Base-by-base conservation (phyloP, 2,797 vertebrate species). In the Chanos chanos region DNA sequence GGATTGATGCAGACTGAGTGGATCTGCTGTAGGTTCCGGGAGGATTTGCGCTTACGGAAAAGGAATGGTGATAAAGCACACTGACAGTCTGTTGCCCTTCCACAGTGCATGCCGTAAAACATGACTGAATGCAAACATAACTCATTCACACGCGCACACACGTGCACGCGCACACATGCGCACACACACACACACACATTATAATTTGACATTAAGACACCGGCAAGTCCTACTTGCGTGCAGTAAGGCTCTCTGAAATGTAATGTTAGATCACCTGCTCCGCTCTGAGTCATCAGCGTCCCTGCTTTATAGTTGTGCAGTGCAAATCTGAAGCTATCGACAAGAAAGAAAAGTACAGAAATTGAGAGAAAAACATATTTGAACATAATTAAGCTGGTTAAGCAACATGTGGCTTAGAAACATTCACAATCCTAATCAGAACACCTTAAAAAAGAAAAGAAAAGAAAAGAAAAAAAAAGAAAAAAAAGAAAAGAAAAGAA, bases 61-160 rank as follows among this genome's bases (percentile, higher is more conserved):
- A 79, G 60, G 55, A 60, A 62, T 40, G 69, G 74, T 76, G 58
- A 86, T 85, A 64, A 84, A 86, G 72, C 70, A 74, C 62, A 64
- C 60, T 79, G 75, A 77, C 79, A 81, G 75, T 81, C 74, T 73
- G 50, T 60, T 78, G 70, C 71, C 79, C 73, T 81, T 80, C 77
- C 51, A 7, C 74, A 48, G 63, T 54, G 68, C 43, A 64, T 34
- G 45, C 72, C 36, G 50, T 84, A 81, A 83, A 85, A 73, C 74
- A 80, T 80, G 75, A 61, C 61, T 80, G 78, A 86, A 82, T 77
- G 80, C 69, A 49, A 45, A 43, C 57, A 71, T 85, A 83, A 83
- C 66, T 82, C 74, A 82, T 74, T 45, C 33, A 16, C 44, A 47
- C 4, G 21, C 31, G 13, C 25, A 22, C 39, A 58, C n/a, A 34